These are phyloP conservation scores for Cynopterus sphinx DNA, from an alignment of 2,797 vertebrate genomes.

Conservation along the genomic window DNA sequence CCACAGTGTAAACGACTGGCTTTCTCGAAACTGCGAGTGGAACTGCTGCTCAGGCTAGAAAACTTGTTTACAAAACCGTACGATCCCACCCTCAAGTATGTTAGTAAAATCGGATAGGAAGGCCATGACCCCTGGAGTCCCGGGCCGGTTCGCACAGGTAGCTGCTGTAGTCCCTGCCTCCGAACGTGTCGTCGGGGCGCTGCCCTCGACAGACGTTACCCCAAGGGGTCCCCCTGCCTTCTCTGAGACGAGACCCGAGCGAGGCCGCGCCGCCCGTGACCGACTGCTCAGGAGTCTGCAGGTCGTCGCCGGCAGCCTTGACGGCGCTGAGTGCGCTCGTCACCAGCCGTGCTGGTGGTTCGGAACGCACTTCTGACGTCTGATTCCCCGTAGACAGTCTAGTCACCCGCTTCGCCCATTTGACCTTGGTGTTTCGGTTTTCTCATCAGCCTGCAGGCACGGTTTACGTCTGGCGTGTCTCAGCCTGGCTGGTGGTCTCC, in stretches of 20 bases:
- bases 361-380: neutral
- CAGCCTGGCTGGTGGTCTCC: neutral
- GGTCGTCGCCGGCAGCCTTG: neutral
- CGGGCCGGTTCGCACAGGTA: neutral
- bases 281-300: neutral
- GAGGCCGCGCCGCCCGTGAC: neutral
- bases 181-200: neutral
- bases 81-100: neutral
- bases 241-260: neutral
- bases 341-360: neutral
- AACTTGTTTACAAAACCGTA: neutral
- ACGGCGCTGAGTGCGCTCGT: neutral
- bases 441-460: neutral
- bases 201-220: neutral
- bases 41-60: neutral
- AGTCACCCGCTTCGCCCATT: neutral
- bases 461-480: neutral
- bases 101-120: neutral
- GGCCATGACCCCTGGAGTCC: neutral
- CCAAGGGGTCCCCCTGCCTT: neutral
- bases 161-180: neutral
- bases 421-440: neutral
- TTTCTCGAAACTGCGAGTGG: slow-evolving; percentile 1
- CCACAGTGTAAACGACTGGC: neutral
- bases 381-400: neutral